Evolutionary conservation across 2,797 vertebrate genomes (phyloP), one percentile per base, ranked within the genome.

Genomic region (Argyrosomus regius): DNA sequence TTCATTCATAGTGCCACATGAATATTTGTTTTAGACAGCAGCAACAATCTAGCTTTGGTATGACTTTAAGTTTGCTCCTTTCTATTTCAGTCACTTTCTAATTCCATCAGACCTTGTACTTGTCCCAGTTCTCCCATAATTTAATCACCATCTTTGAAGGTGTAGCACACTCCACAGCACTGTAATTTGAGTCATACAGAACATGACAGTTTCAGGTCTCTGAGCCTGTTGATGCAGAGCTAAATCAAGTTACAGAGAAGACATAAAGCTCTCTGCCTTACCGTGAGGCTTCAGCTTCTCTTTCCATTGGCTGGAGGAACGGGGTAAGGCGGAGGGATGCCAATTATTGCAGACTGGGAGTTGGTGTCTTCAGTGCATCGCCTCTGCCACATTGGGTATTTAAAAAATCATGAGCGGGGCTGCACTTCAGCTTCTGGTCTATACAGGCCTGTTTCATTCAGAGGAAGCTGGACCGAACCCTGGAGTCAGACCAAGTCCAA

Each of bases 201-300:
- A 75, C 62, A 45, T 84, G 72, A 85, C 87, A 73, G 78, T 86
- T 84, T 50, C 72, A 81, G 87, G 85, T 73, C 85, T 78, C 60
- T 41, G 66, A 58, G 56, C 28, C 56, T 58, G 56, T 58, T 58
- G 56, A 58, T 35, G 56, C 28, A 20, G 28, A 35, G 56, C 56
- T 35, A 35, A 35, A 58, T 58, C 56, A 58, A 58, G 56, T 58
- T 58, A 10, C 63, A 10, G 65, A 5, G 39, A 53, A 31, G 60
- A 76, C 46, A 7, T 52, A 56, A 31, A 48, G 58, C 41, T 58
- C 57, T 64, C 26, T 26, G 35, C 57, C 39, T 50, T 26, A 65
- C 57, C 22, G n/a, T 1, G 9, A 71, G 59, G 35, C n/a, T 79
- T 53, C 5, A 3, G 41, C 43, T 53, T 62, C 6, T 2, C 18